These are phyloP conservation scores for Indicator maculatus DNA, from an alignment of 2,113 vertebrate species.

Conservation along the genomic window DNA sequence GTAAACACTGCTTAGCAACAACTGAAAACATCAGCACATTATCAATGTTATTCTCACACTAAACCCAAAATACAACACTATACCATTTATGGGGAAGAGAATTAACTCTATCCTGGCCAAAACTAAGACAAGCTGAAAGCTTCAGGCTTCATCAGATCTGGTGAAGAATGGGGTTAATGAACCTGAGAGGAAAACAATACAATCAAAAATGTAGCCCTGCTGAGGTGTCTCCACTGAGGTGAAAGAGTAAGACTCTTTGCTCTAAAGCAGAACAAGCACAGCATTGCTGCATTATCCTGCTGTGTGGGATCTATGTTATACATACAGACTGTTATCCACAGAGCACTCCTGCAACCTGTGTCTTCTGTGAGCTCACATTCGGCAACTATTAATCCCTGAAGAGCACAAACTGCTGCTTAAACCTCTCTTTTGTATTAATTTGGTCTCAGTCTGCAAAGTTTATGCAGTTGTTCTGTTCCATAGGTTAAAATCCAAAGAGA, in stretches of 20 bases:
- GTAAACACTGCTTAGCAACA: not conserved
- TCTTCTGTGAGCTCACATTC: not conserved
- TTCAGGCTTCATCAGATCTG: not conserved
- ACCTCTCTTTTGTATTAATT: not conserved
- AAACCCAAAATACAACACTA: not conserved
- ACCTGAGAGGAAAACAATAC: not conserved
- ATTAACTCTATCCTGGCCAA: not conserved
- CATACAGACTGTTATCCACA: not conserved
- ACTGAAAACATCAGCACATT: not conserved
- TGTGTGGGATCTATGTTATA: not conserved
- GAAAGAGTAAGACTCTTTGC: not conserved
- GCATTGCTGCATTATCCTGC: not conserved
- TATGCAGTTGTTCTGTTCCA: not conserved
- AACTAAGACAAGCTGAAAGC: not conserved
- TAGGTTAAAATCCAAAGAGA: not conserved
- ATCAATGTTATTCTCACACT: not conserved
- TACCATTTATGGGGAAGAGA: not conserved
- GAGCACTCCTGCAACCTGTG: not conserved
- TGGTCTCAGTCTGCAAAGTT: not conserved
- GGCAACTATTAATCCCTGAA: not conserved
- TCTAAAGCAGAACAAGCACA: not conserved
- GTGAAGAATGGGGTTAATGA: not conserved
- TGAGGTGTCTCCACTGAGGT: not conserved
- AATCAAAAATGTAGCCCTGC: not conserved
- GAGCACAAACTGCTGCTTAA: not conserved